phyloP scores from a whole-genome alignment of 2,888 invertebrate species.

The Lasius platythorax region DNA sequence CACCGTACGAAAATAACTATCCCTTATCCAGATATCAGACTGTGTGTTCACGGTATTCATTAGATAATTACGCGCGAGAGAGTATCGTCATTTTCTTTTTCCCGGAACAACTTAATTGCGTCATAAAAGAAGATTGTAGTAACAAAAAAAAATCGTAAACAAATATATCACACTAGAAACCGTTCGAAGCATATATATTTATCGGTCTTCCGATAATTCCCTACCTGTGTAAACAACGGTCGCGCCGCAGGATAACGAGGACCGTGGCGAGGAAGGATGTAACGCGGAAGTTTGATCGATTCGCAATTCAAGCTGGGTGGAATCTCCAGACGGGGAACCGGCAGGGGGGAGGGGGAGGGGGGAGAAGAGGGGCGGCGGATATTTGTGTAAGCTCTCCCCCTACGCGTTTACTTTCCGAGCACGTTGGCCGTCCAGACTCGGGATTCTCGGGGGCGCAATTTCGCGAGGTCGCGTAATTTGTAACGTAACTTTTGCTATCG shows the following conservation, averaged over 20 bases:
- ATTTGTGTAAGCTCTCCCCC: conserved; percentile 35
- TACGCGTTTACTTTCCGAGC: conserved; percentile 35
- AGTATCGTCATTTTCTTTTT: neutral
- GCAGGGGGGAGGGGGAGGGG: too few species aligned
- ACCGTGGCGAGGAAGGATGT: neutral
- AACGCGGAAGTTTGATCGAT: conserved; percentile 53
- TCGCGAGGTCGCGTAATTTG: conserved; percentile 46
- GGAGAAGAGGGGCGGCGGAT: neutral
- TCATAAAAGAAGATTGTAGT: neutral
- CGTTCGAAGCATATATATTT: neutral
- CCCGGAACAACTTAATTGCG: neutral
- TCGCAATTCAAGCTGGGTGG: conserved; percentile 30
- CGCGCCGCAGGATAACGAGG: conserved; percentile 22
- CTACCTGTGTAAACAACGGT: conserved; percentile 5
- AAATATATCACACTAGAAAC: neutral
- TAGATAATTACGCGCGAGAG: neutral
- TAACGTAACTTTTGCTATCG: conserved; percentile 50
- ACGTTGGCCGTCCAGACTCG: conserved; percentile 32
- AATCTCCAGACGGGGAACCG: conserved; percentile 7
- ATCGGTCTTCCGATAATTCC: neutral
- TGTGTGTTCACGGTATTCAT: neutral
- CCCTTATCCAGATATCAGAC: neutral
- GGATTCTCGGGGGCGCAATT: conserved; percentile 39
- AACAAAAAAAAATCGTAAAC: neutral
- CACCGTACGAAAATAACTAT: neutral